Percentiles rank a stretch among this genome's conserved stretches.
phyloP scores from a whole-genome alignment of 1,140 invertebrate genomes.

The Patella vulgata region DNA sequence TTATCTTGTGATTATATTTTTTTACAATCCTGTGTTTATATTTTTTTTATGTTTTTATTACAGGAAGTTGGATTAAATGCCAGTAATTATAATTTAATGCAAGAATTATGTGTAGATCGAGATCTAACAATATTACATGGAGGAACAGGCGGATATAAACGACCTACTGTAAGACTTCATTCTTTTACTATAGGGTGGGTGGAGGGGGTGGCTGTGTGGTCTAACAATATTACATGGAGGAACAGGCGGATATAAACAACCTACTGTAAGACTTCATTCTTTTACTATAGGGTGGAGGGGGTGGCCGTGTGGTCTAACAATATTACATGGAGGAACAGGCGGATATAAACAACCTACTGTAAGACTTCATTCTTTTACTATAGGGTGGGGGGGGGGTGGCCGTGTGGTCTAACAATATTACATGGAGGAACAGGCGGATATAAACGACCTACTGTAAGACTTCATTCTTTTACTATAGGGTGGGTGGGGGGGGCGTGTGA shows the following conservation, averaged over 20 bases:
- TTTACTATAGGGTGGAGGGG: slow-evolving; percentile 5
- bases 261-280: slow-evolving; percentile 24
- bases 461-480: slow-evolving; percentile 6
- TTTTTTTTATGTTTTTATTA: slow-evolving; percentile 38
- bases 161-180: slow-evolving; percentile 29
- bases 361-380: slow-evolving; percentile 8
- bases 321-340: slow-evolving; percentile 50
- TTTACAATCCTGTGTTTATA: too few relatives aligned
- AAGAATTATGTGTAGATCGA: slow-evolving; percentile 39
- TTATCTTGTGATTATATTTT: too few relatives aligned
- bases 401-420: slow-evolving; percentile 50
- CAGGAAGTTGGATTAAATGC: slow-evolving; percentile 48
- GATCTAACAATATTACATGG: slow-evolving; percentile 53
- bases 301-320: neutral
- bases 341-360: slow-evolving; percentile 44
- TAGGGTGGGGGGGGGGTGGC: too few relatives aligned
- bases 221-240: slow-evolving; percentile 52
- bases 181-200: too few relatives aligned
- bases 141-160: slow-evolving; percentile 43
- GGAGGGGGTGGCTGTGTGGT: too few relatives aligned
- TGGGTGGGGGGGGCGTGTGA: neutral
- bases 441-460: slow-evolving; percentile 34
- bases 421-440: slow-evolving; percentile 51
- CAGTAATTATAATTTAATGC: slow-evolving; percentile 42
- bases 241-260: slow-evolving; percentile 43